A percentile compares a stretch with the other conserved stretches of the same genome.
These are phyloP conservation scores for Heteromyza rotundicornis DNA, from an alignment of 2,888 invertebrate species.

Conservation along the genomic window DNA sequence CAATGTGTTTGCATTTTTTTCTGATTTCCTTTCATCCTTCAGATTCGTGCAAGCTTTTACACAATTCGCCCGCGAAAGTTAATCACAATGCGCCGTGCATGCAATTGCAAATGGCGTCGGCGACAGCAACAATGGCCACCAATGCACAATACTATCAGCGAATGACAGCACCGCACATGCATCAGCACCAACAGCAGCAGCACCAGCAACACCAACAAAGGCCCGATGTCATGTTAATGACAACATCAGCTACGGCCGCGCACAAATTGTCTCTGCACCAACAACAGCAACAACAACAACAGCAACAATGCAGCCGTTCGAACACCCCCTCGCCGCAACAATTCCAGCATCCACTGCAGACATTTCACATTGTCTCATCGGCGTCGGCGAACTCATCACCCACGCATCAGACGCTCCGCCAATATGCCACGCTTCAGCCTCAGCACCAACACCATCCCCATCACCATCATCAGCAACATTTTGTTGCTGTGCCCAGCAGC, in stretches of 20 bases:
- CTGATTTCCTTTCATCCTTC: conserved; percentile 13
- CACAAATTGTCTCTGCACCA: conserved; percentile 35
- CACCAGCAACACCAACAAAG: conserved; percentile 37
- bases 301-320: conserved; percentile 19
- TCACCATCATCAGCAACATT: conserved; percentile 43
- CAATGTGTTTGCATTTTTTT: not conserved
- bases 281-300: conserved; percentile 33
- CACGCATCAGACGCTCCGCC: conserved; percentile 29
- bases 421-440: conserved; percentile 36
- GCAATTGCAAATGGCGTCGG: conserved; percentile 40
- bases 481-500: conserved; percentile 54
- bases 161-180: conserved; percentile 23
- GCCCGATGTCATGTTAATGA: conserved; percentile 53
- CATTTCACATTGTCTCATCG: conserved; percentile 33
- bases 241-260: conserved; percentile 46
- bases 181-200: conserved; percentile 32
- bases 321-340: conserved; percentile 30
- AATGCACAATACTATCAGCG: conserved; percentile 25
- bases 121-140: conserved; percentile 18
- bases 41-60: conserved; percentile 61
- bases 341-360: conserved; percentile 41
- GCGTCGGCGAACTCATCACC: conserved; percentile 36
- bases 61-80: conserved; percentile 53
- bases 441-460: conserved; percentile 41
- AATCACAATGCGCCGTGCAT: conserved; percentile 46